Base-by-base conservation (phyloP, 2,888 invertebrate genomes). In the Resseliella maxima region DNA sequence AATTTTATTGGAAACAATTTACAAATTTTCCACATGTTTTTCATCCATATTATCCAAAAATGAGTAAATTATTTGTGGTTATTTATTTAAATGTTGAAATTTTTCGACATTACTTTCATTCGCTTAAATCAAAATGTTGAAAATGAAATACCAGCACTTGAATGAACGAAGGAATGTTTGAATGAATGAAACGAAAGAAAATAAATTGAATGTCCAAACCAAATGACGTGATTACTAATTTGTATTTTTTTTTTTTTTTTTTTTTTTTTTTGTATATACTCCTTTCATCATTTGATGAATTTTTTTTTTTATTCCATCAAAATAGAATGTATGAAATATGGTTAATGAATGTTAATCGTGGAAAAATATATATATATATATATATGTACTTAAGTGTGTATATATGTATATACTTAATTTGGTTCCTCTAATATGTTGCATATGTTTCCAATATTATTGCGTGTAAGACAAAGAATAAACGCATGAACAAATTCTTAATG, bases 201-300 rank as follows among this genome's bases (percentile, higher is more conserved):
- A 18, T 24, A 27, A 27, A 64, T 10, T 81, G 81, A 81, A 81
- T 81, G 81, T 36, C 2, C 81, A 36, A 81, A 15, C n/a, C 36
- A 18, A 83, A 83, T 83, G 83, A 83, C 83, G 83, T 83, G 83
- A 83, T 36, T 81, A n/a, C 81, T 81, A 35, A 35, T 35, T 5
- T 3, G 35, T 35, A 36, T 81, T 36, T 81, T 35, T 81, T 81
- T 36, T 18, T 54, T 54, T n/a, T n/a, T 54, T 15, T 54, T 12
- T 54, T 15, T n/a, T 15, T 54, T 15, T 54, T 5, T 54, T 15
- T 54, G 18, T 54, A 54, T 24, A 64, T 27, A 64, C 15, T 64
- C 31, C 64, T 64, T 64, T 64, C 64, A 31, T 15, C 18, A 18
- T 50, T 35, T 36, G 81, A 36, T 1, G 36, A 36, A 21, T 12